Percentiles rank a stretch among this genome's conserved stretches.
These are phyloP conservation scores for Thalassaphorura encarpata DNA, from an alignment of 1,140 invertebrate species.

Conservation along the genomic window DNA sequence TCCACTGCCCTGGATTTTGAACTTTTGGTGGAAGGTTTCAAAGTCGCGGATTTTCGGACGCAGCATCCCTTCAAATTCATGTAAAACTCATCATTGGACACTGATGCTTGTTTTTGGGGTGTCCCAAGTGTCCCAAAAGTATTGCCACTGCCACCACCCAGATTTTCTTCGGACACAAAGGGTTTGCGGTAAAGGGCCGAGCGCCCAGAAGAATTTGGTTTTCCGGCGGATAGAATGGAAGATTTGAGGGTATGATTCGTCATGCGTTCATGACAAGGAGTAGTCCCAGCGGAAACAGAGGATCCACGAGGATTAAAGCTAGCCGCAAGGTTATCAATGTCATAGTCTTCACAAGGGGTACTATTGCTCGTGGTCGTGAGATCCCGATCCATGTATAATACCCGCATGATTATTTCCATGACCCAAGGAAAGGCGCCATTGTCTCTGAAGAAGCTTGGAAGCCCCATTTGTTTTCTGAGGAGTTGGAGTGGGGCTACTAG, in stretches of 20 bases:
- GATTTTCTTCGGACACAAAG: slow-evolving; percentile 27
- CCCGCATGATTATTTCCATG: too few species aligned
- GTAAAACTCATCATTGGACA: slow-evolving; percentile 16
- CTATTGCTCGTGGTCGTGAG: background rate
- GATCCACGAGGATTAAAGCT: too few species aligned
- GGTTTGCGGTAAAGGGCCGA: slow-evolving; percentile 17
- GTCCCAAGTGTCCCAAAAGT: background rate
- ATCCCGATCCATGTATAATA: too few species aligned
- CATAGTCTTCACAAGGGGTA: too few species aligned
- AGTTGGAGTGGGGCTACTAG: background rate
- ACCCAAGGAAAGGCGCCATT: slow-evolving; percentile 13
- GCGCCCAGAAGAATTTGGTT: background rate
- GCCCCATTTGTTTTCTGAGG: background rate
- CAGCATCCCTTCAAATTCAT: slow-evolving; percentile 18
- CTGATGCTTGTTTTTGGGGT: background rate
- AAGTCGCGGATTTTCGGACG: slow-evolving; percentile 29
- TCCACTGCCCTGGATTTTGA: slow-evolving; percentile 8
- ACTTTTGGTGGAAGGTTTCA: slow-evolving; percentile 9
- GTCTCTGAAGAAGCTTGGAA: slow-evolving; percentile 6
- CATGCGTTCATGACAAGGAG: too few species aligned
- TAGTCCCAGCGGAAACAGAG: too few species aligned
- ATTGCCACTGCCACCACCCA: background rate
- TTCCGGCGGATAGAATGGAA: too few species aligned
- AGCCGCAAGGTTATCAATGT: too few species aligned
- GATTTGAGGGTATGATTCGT: too few species aligned